Percentiles rank a stretch among this genome's conserved stretches.
phyloP scores from a whole-genome alignment of 1,140 invertebrate genomes.

The Lordiphosa clarofinis region DNA sequence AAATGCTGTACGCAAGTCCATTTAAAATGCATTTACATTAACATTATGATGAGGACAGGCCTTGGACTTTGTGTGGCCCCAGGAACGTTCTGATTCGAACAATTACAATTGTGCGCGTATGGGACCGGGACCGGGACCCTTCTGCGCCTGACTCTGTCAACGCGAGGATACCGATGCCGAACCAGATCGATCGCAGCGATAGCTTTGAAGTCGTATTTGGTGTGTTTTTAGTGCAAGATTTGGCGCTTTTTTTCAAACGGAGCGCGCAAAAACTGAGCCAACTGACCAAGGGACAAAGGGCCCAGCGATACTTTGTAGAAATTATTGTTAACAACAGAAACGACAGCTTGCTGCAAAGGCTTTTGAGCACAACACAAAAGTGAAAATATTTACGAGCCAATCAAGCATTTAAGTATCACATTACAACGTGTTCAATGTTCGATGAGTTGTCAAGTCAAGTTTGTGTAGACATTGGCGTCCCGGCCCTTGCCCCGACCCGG shows the following conservation, averaged over 20 bases:
- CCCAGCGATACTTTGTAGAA: constrained; percentile 74
- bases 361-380: constrained; percentile 39
- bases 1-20: constrained; percentile 77
- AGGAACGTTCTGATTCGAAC: constrained; percentile 25
- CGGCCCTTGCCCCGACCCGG: constrained; percentile 12
- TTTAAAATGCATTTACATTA: constrained; percentile 80
- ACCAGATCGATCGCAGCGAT: constrained; percentile 73
- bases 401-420: constrained; percentile 79
- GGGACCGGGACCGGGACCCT: constrained; percentile 1
- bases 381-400: constrained; percentile 79
- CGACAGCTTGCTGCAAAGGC: constrained; percentile 41
- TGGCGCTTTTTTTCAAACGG: constrained; percentile 74
- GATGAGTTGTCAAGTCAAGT: constrained; percentile 79
- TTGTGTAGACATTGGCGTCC: constrained; percentile 42
- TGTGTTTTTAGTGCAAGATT: constrained; percentile 79
- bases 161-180: constrained; percentile 30
- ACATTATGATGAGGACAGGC: constrained; percentile 75
- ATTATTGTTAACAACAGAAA: constrained; percentile 78
- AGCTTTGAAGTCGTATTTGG: constrained; percentile 79
- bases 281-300: constrained; percentile 10
- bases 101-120: constrained; percentile 66
- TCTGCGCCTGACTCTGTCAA: constrained; percentile 33
- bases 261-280: constrained; percentile 33
- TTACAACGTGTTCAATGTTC: constrained; percentile 79
- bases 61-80: constrained; percentile 62